Percentiles rank a stretch among this genome's conserved stretches.
phyloP scores from a whole-genome alignment of 2,797 vertebrate genomes.

The Sebastiscus tertius region DNA sequence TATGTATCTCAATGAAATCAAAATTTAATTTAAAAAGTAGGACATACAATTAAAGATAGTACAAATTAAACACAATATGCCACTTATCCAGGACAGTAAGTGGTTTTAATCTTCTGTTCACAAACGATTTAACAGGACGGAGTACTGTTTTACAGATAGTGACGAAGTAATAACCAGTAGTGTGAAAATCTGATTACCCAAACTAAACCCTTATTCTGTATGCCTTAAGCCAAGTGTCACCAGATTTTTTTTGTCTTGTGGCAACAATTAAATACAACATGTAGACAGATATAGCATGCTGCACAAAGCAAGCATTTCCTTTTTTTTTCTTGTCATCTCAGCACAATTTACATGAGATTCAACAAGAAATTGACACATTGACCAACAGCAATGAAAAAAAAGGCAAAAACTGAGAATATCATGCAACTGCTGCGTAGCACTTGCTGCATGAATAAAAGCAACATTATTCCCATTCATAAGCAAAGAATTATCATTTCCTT shows the following conservation, averaged over 20 bases:
- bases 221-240: slow-evolving; percentile 48
- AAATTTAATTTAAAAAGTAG: neutral
- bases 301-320: neutral
- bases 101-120: neutral
- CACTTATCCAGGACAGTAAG: neutral
- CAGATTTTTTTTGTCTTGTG: neutral
- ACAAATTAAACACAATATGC: neutral
- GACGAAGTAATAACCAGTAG: neutral
- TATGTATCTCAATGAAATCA: neutral
- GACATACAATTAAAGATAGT: neutral
- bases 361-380: slow-evolving; percentile 15
- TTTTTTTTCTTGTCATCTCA: slow-evolving; percentile 3
- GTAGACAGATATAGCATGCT: slow-evolving; percentile 2
- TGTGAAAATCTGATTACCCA: neutral
- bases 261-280: slow-evolving; percentile 29
- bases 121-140: neutral
- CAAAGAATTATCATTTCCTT: neutral
- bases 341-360: slow-evolving; percentile 11
- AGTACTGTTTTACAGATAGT: neutral
- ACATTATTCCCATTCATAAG: neutral
- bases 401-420: slow-evolving; percentile 28
- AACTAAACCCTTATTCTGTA: neutral
- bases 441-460: slow-evolving; percentile 5
- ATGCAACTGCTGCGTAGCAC: slow-evolving; percentile 28
- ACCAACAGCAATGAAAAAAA: slow-evolving; percentile 23